Evolutionary conservation across 2,113 vertebrate species (phyloP).

Genomic region (Oncorhynchus nerka): DNA sequence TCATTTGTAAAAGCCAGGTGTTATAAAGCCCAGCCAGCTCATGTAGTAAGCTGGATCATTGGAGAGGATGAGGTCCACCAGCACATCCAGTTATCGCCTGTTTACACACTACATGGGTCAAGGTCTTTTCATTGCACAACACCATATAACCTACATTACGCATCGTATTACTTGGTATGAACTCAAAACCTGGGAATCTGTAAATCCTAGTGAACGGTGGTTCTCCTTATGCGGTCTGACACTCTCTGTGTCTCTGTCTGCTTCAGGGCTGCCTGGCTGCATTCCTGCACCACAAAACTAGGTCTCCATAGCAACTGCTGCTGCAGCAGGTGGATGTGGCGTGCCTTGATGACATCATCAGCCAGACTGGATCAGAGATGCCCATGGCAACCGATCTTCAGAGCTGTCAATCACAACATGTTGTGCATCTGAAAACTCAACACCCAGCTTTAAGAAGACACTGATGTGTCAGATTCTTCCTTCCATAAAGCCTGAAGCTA

Average conservation of each 20-base stretch:
- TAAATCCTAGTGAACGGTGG: conserved; percentile 6
- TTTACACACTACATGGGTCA: too few relatives aligned
- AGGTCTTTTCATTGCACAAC: too few relatives aligned
- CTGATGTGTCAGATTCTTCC: background rate
- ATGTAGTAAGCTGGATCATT: too few relatives aligned
- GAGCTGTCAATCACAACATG: conserved; percentile 20
- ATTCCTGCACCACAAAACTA: conserved; percentile 41
- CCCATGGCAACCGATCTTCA: conserved; percentile 20
- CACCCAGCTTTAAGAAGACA: background rate
- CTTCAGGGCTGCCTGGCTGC: conserved; percentile 16
- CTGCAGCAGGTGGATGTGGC: conserved; percentile 47
- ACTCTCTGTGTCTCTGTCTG: conserved; percentile 30
- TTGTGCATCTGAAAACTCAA: background rate
- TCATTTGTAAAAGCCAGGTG: background rate
- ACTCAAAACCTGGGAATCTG: background rate
- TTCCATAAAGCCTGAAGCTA: background rate
- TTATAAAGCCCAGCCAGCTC: background rate
- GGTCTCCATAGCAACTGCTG: conserved; percentile 67
- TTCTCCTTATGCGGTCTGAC: conserved; percentile 54
- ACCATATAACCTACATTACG: background rate
- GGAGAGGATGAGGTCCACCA: too few relatives aligned
- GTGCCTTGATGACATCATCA: conserved; percentile 42
- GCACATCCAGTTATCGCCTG: too few relatives aligned
- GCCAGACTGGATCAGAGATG: conserved; percentile 28
- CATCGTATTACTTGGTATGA: background rate